Conservation (phyloP, 2,888 invertebrate genomes). For the Deilephila porcellus region DNA sequence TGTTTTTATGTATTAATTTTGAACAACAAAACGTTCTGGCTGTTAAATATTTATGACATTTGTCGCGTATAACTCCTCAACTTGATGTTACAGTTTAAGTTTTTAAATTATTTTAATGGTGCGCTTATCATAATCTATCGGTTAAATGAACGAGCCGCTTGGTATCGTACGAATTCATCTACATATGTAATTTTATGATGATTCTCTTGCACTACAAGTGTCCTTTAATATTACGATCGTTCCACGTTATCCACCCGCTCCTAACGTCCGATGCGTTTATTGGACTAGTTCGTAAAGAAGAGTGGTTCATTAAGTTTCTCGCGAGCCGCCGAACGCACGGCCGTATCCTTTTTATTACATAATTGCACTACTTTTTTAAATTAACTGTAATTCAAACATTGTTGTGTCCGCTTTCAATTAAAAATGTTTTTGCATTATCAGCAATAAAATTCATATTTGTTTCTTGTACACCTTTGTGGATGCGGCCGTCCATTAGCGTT, state of each 20-base stretch:
- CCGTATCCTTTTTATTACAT: slow-evolving; percentile 71
- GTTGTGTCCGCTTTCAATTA: slow-evolving; percentile 59
- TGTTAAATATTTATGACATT: slow-evolving; percentile 27
- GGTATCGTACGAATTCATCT: slow-evolving; percentile 61
- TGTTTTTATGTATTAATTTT: slow-evolving; percentile 35
- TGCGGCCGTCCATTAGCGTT: slow-evolving; percentile 59
- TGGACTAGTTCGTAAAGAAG: slow-evolving; percentile 74
- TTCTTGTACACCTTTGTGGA: slow-evolving; percentile 53
- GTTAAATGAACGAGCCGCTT: slow-evolving; percentile 51
- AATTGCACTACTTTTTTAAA: slow-evolving; percentile 65
- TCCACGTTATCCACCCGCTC: slow-evolving; percentile 58
- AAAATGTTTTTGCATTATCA: slow-evolving; percentile 52
- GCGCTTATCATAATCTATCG: slow-evolving; percentile 54
- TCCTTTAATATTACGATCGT: slow-evolving; percentile 70
- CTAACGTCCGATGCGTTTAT: slow-evolving; percentile 67
- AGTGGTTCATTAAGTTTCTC: slow-evolving; percentile 72
- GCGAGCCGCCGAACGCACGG: slow-evolving; percentile 47
- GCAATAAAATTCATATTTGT: slow-evolving; percentile 63
- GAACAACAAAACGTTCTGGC: slow-evolving; percentile 13
- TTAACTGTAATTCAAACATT: slow-evolving; percentile 57
- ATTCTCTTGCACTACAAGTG: slow-evolving; percentile 69
- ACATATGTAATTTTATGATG: slow-evolving; percentile 72
- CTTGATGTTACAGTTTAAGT: slow-evolving; percentile 30
- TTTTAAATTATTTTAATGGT: slow-evolving; percentile 47
- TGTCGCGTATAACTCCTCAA: slow-evolving; percentile 10